A percentile compares a stretch with the other conserved stretches of the same genome.
These are phyloP conservation scores for Drosophila grimshawi DNA, from an alignment of 1,140 invertebrate species.

Conservation along the genomic window DNA sequence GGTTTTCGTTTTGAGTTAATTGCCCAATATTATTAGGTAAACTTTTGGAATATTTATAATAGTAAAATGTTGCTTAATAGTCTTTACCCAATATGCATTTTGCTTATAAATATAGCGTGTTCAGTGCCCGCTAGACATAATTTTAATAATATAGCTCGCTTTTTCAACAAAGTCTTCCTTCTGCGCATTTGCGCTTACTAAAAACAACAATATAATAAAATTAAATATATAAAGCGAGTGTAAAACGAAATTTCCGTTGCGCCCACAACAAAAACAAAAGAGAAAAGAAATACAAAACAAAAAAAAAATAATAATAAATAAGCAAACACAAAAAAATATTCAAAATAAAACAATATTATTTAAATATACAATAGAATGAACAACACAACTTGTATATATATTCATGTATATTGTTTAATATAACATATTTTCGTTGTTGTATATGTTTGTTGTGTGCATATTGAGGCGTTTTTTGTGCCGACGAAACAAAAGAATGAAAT, in stretches of 20 bases:
- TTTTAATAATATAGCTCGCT: constrained; percentile 3
- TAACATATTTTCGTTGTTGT: too few relatives aligned
- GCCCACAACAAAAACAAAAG: constrained; percentile 47
- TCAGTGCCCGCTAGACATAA: not conserved
- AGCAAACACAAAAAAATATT: constrained; percentile 41
- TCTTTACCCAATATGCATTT: not conserved
- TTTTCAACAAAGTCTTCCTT: constrained; percentile 41
- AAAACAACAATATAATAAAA: constrained; percentile 73
- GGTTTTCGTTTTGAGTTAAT: too few relatives aligned
- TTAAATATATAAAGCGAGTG: constrained; percentile 54
- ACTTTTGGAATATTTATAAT: too few relatives aligned
- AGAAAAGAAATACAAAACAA: constrained; percentile 54
- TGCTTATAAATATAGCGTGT: not conserved
- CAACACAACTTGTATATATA: constrained; percentile 1
- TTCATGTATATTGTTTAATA: constrained; percentile 8
- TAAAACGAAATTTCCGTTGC: constrained; percentile 71
- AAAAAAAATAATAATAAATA: constrained; percentile 17
- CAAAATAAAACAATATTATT: constrained; percentile 27
- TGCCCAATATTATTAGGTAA: too few relatives aligned
- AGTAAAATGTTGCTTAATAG: too few relatives aligned
- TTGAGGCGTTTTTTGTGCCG: constrained; percentile 22
- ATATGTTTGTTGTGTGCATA: constrained; percentile 4
- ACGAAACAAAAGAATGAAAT: not conserved
- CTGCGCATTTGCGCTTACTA: constrained; percentile 51
- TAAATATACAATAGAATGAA: constrained; percentile 20